These are phyloP conservation scores for Mastomys natalensis DNA, from an alignment of 2,113 vertebrate genomes.

Conservation along the genomic window DNA sequence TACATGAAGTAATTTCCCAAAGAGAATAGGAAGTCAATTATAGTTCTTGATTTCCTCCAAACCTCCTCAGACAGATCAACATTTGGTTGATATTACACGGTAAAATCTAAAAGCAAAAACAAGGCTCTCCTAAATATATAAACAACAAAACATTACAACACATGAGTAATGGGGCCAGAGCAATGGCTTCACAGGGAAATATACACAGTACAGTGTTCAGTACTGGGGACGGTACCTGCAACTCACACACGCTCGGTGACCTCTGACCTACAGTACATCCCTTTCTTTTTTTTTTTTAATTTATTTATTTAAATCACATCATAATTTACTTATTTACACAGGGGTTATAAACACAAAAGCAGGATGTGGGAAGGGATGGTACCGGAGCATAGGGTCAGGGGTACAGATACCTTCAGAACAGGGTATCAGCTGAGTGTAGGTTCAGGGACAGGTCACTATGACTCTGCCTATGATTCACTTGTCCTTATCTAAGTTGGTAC, in stretches of 20 bases:
- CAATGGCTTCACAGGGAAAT: too few relatives aligned
- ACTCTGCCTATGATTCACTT: too few relatives aligned
- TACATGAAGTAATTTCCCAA: background rate
- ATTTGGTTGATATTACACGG: background rate
- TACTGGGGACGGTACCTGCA: background rate
- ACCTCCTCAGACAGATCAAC: background rate
- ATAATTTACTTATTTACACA: too few relatives aligned
- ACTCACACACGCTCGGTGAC: background rate
- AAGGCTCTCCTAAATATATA: background rate
- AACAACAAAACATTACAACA: background rate
- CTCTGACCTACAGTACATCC: background rate
- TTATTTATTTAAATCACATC: too few relatives aligned
- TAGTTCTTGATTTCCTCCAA: background rate
- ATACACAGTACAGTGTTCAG: background rate
- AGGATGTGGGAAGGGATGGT: too few relatives aligned
- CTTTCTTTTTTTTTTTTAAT: too few relatives aligned
- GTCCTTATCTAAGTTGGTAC: too few relatives aligned
- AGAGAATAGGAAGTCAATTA: background rate
- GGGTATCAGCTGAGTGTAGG: too few relatives aligned
- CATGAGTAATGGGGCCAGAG: background rate
- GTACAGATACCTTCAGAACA: too few relatives aligned
- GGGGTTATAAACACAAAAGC: too few relatives aligned
- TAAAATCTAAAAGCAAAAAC: constrained; percentile 1
- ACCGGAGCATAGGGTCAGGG: too few relatives aligned
- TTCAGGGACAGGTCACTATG: too few relatives aligned